Percentiles rank a stretch among this genome's conserved stretches.
These are phyloP conservation scores for Aphis craccivora DNA, from an alignment of 1,140 invertebrate species.

Conservation along the genomic window DNA sequence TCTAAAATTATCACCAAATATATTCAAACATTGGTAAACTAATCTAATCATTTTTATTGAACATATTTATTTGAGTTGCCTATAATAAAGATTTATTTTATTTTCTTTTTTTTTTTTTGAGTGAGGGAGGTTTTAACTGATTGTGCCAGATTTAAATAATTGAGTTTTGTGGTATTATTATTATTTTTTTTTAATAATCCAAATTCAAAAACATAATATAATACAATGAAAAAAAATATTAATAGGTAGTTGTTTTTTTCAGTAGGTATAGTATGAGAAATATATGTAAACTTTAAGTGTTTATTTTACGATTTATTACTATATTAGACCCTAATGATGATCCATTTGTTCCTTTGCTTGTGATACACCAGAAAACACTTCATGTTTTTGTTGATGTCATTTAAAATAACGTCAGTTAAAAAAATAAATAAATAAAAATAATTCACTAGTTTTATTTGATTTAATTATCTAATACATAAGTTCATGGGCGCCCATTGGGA, in stretches of 20 bases:
- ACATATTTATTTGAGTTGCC: background rate
- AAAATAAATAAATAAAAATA: background rate
- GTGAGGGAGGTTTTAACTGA: background rate
- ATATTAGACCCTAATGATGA: background rate
- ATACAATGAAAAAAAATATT: background rate
- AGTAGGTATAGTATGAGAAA: background rate
- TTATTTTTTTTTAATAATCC: background rate
- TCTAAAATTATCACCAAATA: background rate
- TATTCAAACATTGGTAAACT: background rate
- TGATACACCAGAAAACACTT: background rate
- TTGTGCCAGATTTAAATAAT: background rate
- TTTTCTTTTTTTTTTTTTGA: background rate
- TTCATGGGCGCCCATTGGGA: no score
- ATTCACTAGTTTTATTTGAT: background rate
- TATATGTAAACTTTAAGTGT: background rate
- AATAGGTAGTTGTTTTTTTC: background rate
- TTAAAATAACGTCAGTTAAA: background rate
- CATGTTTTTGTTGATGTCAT: background rate
- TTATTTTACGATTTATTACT: background rate
- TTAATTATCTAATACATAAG: background rate
- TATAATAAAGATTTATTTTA: background rate
- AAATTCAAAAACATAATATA: background rate
- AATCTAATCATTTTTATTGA: background rate
- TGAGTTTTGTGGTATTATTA: background rate
- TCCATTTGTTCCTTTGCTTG: background rate